Percentiles rank a stretch among this genome's conserved stretches.
These are phyloP conservation scores for Raphicerus campestris DNA, from an alignment of 2,113 vertebrate species.

Conservation along the genomic window DNA sequence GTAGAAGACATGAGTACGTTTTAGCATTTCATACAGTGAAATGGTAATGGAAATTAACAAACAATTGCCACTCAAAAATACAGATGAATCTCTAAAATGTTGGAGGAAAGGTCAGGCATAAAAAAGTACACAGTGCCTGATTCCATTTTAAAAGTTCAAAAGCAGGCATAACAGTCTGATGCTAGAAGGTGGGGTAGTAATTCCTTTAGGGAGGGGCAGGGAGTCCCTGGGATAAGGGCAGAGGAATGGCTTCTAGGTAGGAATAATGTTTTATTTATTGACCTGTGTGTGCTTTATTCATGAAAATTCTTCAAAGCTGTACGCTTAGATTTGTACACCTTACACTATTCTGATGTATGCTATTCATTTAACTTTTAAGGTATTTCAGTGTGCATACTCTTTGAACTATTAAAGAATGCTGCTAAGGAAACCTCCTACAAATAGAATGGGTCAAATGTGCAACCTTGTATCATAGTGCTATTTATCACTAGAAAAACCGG, in stretches of 20 bases:
- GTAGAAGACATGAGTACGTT: background rate
- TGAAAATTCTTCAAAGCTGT: background rate
- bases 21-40: background rate
- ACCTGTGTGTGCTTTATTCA: background rate
- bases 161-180: background rate
- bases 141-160: background rate
- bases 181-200: background rate
- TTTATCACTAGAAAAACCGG: background rate
- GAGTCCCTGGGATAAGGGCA: background rate
- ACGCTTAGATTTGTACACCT: background rate
- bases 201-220: background rate
- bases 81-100: background rate
- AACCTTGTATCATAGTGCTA: background rate
- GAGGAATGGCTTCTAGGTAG: background rate
- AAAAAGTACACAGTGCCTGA: background rate
- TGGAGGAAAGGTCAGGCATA: background rate
- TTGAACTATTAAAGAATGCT: background rate
- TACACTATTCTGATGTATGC: background rate
- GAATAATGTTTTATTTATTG: background rate
- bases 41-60: background rate
- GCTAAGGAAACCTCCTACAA: background rate
- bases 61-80: background rate
- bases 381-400: background rate
- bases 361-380: background rate
- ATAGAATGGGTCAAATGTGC: background rate